phyloP scores from a whole-genome alignment of 2,113 vertebrate species.

The Spheniscus mendiculus region DNA sequence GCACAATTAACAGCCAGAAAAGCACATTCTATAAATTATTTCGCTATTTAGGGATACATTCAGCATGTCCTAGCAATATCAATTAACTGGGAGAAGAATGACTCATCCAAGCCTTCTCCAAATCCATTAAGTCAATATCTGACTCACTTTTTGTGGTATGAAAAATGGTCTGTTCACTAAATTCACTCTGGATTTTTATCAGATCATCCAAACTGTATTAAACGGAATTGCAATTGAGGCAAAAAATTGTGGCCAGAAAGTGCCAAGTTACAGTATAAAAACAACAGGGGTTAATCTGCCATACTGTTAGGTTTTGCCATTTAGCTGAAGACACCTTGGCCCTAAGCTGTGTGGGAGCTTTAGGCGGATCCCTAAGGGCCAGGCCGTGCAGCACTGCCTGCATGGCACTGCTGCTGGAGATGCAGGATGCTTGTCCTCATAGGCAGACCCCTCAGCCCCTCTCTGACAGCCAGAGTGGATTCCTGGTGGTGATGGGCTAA shows the following conservation, averaged over 20 bases:
- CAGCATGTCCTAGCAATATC: slow-evolving; percentile 54
- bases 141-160: slow-evolving; percentile 50
- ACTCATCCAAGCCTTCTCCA: slow-evolving; percentile 53
- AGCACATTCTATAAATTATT: slow-evolving; percentile 67
- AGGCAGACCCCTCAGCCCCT: neutral
- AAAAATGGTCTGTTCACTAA: neutral
- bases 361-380: neutral
- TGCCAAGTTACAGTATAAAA: neutral
- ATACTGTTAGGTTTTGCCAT: neutral
- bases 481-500: neutral
- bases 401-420: neutral
- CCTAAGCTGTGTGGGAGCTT: neutral
- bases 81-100: slow-evolving; percentile 54
- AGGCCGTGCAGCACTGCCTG: no score
- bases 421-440: neutral
- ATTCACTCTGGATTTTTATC: slow-evolving; percentile 48
- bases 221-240: neutral
- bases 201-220: neutral
- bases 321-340: neutral
- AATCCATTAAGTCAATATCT: slow-evolving; percentile 65
- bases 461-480: neutral
- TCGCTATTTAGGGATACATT: slow-evolving; percentile 59
- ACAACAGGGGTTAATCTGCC: neutral
- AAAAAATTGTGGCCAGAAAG: neutral
- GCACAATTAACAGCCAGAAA: slow-evolving; percentile 64